phyloP scores from a whole-genome alignment of 2,797 vertebrate species.

The Oryzias sinensis region DNA sequence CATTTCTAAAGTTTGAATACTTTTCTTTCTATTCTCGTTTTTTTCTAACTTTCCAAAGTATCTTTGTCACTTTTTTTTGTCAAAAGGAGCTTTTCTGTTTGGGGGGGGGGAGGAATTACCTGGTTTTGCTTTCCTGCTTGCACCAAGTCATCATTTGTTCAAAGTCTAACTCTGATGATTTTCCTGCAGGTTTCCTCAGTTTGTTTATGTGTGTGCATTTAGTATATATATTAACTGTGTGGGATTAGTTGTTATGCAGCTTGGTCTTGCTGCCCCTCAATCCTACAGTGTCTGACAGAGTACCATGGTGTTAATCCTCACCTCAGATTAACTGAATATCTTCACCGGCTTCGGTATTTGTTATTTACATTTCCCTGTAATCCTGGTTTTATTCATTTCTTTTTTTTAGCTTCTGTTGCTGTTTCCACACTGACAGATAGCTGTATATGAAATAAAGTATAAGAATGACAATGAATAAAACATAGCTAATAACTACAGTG shows the following conservation, averaged over 20 bases:
- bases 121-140: constrained; percentile 21
- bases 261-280: constrained; percentile 16
- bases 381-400: constrained; percentile 57
- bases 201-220: constrained; percentile 14
- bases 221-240: neutral
- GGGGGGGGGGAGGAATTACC: constrained; percentile 29
- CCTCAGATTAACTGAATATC: constrained; percentile 68
- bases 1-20: too few species aligned
- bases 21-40: too few species aligned
- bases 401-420: constrained; percentile 41
- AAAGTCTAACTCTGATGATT: constrained; percentile 49
- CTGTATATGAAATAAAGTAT: constrained; percentile 45
- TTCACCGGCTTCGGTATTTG: constrained; percentile 59
- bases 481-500: constrained; percentile 62
- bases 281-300: constrained; percentile 51
- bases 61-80: constrained; percentile 8
- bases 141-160: constrained; percentile 53
- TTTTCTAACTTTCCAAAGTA: neutral
- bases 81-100: constrained; percentile 35
- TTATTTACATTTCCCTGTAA: constrained; percentile 72
- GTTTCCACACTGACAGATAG: constrained; percentile 27
- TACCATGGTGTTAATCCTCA: constrained; percentile 68
- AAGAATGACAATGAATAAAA: constrained; percentile 68
- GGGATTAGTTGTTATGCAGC: constrained; percentile 29
- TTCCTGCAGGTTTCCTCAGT: constrained; percentile 27